Base-by-base conservation (phyloP, 2,888 invertebrate species). In the Drepanosiphum platanoidis region DNA sequence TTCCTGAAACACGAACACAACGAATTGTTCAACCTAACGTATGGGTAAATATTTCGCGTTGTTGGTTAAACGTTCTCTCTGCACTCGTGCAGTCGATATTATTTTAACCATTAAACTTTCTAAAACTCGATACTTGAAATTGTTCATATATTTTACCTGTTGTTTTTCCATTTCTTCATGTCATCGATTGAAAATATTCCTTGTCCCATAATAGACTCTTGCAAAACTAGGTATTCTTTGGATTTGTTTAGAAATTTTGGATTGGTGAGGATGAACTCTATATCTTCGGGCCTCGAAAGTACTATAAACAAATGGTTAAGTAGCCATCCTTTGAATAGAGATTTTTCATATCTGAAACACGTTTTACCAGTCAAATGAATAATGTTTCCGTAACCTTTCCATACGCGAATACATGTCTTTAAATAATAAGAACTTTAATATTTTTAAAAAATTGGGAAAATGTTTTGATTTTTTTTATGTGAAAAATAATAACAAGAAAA, bases 101-200 rank as follows among this genome's bases (percentile, higher is more conserved):
- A n/a, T n/a, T n/a, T n/a, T n/a, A n/a, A n/a, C n/a, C n/a, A n/a
- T n/a, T n/a, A n/a, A n/a, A n/a, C n/a, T n/a, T n/a, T n/a, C n/a
- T n/a, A n/a, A n/a, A n/a, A n/a, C n/a, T n/a, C n/a, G n/a, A n/a
- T n/a, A n/a, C n/a, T n/a, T n/a, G n/a, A n/a, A n/a, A n/a, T n/a
- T n/a, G n/a, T n/a, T n/a, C n/a, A n/a, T n/a, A n/a, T n/a, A n/a
- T n/a, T n/a, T n/a, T n/a, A 83, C 72, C 86, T 78, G 36, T 79
- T 86, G n/a, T 46, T 72, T 30, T 74, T 75, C 86, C 86, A 86
- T 46, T 86, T 58, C 3, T 42, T 58, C 13, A 86, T 34, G 27
- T 86, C 61, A 15, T 77, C 64, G 22, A 34, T 66, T 34, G 86
- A 52, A 68, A 86, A 79, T 78, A 86, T 71, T 13, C 86, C 86